These are phyloP conservation scores for Colinus virginianus DNA, from an alignment of 2,113 vertebrate genomes.

Conservation along the genomic window DNA sequence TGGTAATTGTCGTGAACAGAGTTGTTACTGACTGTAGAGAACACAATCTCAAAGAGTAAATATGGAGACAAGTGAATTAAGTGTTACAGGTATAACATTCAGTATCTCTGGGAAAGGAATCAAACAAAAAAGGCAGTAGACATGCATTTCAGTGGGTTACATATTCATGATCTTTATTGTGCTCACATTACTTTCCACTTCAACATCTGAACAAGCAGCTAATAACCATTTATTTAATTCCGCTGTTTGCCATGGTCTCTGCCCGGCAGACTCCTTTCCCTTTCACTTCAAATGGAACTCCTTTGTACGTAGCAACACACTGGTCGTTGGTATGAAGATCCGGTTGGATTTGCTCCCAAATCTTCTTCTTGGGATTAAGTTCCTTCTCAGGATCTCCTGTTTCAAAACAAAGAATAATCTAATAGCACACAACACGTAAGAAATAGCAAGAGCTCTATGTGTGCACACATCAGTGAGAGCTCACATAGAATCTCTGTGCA, in stretches of 20 bases:
- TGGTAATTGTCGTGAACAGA: not conserved
- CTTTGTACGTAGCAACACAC: slow-evolving; percentile 93
- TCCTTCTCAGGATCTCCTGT: slow-evolving; percentile 96
- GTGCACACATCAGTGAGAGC: not conserved
- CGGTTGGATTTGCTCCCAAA: slow-evolving; percentile 96
- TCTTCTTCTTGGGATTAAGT: slow-evolving; percentile 98
- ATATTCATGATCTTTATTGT: slow-evolving; percentile 66
- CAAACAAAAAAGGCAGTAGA: slow-evolving; percentile 22
- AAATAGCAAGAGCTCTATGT: not conserved
- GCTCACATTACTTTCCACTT: slow-evolving; percentile 46
- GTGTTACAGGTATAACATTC: not conserved
- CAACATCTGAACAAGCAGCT: slow-evolving; percentile 19
- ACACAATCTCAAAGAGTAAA: not conserved
- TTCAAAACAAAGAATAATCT: slow-evolving; percentile 28
- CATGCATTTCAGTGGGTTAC: slow-evolving; percentile 3
- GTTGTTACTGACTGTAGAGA: not conserved
- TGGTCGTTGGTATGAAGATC: slow-evolving; percentile 88
- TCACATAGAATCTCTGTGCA: not conserved
- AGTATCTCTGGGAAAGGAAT: not conserved
- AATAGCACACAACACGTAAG: not conserved
- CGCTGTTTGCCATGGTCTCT: slow-evolving; percentile 92
- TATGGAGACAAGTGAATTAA: not conserved
- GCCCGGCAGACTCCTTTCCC: slow-evolving; percentile 93
- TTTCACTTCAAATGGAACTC: slow-evolving; percentile 89
- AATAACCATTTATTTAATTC: slow-evolving; percentile 85